Base-by-base conservation (phyloP, 1,140 invertebrate genomes). In the Bombus impatiens region DNA sequence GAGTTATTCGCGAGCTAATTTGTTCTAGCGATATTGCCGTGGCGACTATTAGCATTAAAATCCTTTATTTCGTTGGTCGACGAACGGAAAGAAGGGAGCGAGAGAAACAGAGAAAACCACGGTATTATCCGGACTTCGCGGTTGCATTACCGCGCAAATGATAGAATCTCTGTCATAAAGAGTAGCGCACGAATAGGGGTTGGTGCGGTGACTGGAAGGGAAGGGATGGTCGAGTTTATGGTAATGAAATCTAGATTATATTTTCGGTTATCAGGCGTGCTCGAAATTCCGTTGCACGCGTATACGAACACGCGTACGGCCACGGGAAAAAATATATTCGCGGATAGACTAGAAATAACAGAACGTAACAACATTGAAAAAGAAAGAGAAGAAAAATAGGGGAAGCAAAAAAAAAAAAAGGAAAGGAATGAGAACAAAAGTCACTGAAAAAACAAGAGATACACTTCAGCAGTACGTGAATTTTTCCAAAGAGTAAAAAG, bases 181-280 rank as follows among this genome's bases (percentile, higher is more conserved):
- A 81, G 77, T 40, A 74, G 37, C 44, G 74, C 62, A 18, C 75
- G 75, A 72, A 72, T 40, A 78, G 65, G 35, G 47, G 44, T 28
- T 9, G 68, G 28, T 12, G 44, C 10, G 32, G 75, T 6, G 28
- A n/a, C 28, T n/a, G 59, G 28, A 22, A 3, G 22, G 35, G 5
- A 9, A 65, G 65, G 35, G 42, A 2, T 13, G 67, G 67, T 28
- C 32, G 78, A 84, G 76, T 90, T 88, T 86, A 90, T 80, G 86
- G 59, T 90, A 90, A 90, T 90, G 86, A 91, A 88, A 91, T 91
- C 87, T 86, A 87, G 84, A 88, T 90, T 88, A 86, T 84, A 77
- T 81, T 81, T 78, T 87, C 62, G 78, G 82, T 80, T 90, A 89
- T 89, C 88, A 65, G 59, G 1, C 72, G 75, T 10, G 76, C 59